A percentile compares a stretch with the other conserved stretches of the same genome.
Conservation (phyloP, 2,888 invertebrate genomes). For the Chaetogeoica ovagalla region DNA sequence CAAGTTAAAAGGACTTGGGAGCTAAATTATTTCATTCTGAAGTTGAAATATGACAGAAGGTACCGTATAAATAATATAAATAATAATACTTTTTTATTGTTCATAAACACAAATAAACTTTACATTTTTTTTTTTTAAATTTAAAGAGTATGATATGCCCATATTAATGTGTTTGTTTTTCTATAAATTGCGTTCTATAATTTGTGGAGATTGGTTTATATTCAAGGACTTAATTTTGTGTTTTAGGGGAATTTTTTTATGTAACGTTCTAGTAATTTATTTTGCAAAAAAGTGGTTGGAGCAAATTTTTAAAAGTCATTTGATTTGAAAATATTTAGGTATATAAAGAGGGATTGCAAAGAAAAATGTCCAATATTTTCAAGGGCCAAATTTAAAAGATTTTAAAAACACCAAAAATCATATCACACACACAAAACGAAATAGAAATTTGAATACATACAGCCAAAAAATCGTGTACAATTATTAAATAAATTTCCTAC, state of each 20-base stretch:
- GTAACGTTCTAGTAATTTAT: neutral
- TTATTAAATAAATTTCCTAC: too few species aligned
- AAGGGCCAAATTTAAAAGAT: too few species aligned
- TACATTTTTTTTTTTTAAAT: neutral
- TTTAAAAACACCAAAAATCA: too few species aligned
- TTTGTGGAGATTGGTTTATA: neutral
- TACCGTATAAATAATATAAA: neutral
- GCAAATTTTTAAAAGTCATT: neutral
- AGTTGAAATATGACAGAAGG: neutral
- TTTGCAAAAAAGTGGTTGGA: neutral
- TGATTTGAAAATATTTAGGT: too few species aligned
- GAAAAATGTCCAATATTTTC: too few species aligned
- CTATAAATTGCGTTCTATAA: neutral
- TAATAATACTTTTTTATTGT: neutral
- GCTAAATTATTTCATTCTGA: neutral
- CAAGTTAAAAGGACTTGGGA: neutral
- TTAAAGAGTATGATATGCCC: neutral
- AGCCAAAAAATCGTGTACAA: too few species aligned
- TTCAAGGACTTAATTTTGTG: neutral
- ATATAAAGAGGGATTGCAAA: too few species aligned
- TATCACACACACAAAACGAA: too few species aligned
- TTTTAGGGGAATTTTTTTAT: neutral
- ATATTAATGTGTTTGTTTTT: neutral
- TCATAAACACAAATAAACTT: neutral
- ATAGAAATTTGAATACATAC: too few species aligned